phyloP scores from a whole-genome alignment of 2,113 vertebrate species.

The Myodes glareolus region DNA sequence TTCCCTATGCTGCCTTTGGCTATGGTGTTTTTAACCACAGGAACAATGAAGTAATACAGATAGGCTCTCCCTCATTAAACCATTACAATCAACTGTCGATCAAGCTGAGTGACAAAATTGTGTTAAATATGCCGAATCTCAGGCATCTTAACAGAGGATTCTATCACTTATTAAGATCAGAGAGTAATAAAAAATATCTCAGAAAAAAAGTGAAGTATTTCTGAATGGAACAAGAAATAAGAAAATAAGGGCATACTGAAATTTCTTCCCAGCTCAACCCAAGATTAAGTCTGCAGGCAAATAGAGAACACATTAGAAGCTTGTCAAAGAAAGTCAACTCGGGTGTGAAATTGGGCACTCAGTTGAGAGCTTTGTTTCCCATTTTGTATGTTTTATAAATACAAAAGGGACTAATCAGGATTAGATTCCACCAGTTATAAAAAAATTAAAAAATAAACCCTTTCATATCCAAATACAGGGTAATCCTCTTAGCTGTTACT shows the following conservation, averaged over 20 bases:
- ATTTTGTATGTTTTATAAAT: conserved; percentile 66
- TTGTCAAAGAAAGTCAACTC: conserved; percentile 32
- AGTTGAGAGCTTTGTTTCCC: conserved; percentile 42
- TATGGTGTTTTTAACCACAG: not conserved
- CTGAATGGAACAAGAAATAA: not conserved
- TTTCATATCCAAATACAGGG: conserved; percentile 54
- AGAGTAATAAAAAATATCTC: not conserved
- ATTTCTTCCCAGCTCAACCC: not conserved
- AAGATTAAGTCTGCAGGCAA: not conserved
- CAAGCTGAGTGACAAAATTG: not conserved
- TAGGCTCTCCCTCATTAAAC: not conserved
- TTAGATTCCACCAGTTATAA: conserved; percentile 61
- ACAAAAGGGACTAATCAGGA: conserved; percentile 72
- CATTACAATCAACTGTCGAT: not conserved
- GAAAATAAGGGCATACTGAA: not conserved
- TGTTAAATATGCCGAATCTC: not conserved
- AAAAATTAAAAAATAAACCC: not conserved
- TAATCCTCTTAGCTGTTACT: conserved; percentile 70
- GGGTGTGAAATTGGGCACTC: conserved; percentile 41
- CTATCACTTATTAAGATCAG: not conserved
- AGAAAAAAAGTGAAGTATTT: not conserved
- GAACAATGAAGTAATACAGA: not conserved
- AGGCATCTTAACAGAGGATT: not conserved
- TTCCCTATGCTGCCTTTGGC: not conserved
- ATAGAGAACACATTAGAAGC: conserved; percentile 21